Evolutionary conservation across 2,113 vertebrate species (phyloP).

Genomic region (Gavia stellata): DNA sequence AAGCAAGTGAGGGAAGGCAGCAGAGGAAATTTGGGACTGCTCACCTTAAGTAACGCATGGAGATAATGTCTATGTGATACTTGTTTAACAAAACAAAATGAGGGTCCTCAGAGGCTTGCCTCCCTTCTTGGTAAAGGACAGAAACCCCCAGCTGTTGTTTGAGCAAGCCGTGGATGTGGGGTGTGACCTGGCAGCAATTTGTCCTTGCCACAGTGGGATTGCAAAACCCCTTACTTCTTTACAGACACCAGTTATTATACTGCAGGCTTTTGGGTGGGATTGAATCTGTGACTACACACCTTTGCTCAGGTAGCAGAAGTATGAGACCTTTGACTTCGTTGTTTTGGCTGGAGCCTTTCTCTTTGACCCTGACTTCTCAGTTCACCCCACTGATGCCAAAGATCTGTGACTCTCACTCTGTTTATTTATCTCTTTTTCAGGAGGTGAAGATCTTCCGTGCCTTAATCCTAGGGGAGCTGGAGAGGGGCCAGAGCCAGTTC

Average conservation of each 20-base stretch:
- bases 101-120: neutral
- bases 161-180: neutral
- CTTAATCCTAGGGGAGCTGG: constrained; percentile 93
- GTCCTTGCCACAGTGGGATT: neutral
- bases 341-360: neutral
- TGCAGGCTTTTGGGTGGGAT: neutral
- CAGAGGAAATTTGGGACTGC: neutral
- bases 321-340: neutral
- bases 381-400: neutral
- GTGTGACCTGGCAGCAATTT: neutral
- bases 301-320: neutral
- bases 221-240: neutral
- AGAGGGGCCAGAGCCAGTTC: constrained; percentile 95
- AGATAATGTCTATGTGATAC: neutral
- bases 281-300: neutral
- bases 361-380: neutral
- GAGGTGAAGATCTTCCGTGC: constrained; percentile 96
- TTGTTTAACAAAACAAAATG: neutral
- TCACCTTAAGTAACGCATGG: neutral
- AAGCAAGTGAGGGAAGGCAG: neutral
- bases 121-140: neutral
- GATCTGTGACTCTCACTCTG: neutral
- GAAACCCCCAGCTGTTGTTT: neutral
- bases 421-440: constrained; percentile 55
- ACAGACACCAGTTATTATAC: neutral